Evolutionary conservation across 1,140 invertebrate genomes (phyloP).

Genomic region (Plutomurus gul): DNA sequence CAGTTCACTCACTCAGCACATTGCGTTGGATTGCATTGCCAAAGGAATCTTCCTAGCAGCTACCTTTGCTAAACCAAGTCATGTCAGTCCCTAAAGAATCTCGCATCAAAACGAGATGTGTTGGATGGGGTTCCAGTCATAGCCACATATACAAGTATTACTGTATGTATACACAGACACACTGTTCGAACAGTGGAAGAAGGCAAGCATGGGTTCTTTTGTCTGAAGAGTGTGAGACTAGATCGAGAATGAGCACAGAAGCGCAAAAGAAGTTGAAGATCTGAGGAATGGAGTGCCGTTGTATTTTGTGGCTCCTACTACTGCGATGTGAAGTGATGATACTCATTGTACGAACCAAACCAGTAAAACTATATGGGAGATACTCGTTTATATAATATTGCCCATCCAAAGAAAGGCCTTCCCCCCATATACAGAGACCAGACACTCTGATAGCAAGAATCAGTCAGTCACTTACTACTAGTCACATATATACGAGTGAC

Average conservation of each 20-base stretch:
- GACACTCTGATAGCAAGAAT: too few relatives aligned
- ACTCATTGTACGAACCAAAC: too few relatives aligned
- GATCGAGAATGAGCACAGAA: constrained; percentile 9
- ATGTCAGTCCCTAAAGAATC: neutral
- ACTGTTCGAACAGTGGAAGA: constrained; percentile 4
- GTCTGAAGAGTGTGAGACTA: constrained; percentile 11
- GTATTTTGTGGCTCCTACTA: neutral
- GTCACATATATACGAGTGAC: too few relatives aligned
- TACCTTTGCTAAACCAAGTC: neutral
- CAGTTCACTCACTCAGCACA: constrained; percentile 17
- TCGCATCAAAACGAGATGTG: neutral
- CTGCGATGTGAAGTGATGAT: too few relatives aligned
- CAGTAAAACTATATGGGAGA: too few relatives aligned
- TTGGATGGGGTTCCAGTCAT: neutral
- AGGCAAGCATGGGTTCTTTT: neutral
- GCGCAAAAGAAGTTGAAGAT: constrained; percentile 15
- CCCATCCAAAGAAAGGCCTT: too few relatives aligned
- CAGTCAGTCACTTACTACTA: too few relatives aligned
- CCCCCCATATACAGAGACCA: too few relatives aligned
- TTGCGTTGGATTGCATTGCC: constrained; percentile 12
- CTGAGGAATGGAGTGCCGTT: constrained; percentile 15
- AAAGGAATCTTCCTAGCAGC: constrained; percentile 18
- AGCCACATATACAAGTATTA: neutral
- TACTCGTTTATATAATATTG: too few relatives aligned
- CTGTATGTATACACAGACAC: neutral